A percentile compares a stretch with the other conserved stretches of the same genome.
These are phyloP conservation scores for Antheraea assamensis DNA, from an alignment of 2,888 invertebrate genomes.

Conservation along the genomic window DNA sequence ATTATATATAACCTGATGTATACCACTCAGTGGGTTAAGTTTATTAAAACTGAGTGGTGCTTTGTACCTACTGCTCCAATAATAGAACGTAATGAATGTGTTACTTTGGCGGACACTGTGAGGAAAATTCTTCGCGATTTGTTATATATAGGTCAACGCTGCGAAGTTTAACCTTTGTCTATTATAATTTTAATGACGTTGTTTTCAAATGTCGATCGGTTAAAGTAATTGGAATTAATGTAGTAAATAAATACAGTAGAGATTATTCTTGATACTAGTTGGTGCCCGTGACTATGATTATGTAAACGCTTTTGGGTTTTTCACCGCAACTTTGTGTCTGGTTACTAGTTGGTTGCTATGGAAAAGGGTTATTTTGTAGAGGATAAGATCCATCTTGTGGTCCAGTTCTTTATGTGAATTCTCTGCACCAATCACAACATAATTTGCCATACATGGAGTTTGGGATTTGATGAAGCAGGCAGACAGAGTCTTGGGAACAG, in stretches of 20 bases:
- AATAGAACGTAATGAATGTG: conserved; percentile 27
- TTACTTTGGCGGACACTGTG: conserved; percentile 26
- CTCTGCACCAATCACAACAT: no score
- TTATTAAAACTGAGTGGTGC: neutral
- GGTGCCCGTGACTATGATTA: no score
- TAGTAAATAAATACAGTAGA: neutral
- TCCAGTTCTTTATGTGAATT: no score
- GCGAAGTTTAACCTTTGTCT: conserved; percentile 6
- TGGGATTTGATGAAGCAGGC: no score
- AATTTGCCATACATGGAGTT: no score
- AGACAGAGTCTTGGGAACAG: no score
- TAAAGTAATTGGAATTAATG: neutral
- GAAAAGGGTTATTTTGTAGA: no score
- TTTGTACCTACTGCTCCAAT: neutral
- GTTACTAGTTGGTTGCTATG: no score
- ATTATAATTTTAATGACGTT: conserved; percentile 11
- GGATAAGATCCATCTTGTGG: no score
- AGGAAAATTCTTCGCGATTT: conserved; percentile 26
- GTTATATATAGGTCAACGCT: neutral
- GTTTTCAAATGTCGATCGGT: neutral
- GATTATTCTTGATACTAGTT: neutral
- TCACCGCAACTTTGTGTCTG: no score
- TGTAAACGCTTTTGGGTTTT: no score
- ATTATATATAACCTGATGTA: neutral
- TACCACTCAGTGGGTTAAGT: neutral